Conservation (phyloP, 2,888 invertebrate genomes). For the Anthrax anthrax region DNA sequence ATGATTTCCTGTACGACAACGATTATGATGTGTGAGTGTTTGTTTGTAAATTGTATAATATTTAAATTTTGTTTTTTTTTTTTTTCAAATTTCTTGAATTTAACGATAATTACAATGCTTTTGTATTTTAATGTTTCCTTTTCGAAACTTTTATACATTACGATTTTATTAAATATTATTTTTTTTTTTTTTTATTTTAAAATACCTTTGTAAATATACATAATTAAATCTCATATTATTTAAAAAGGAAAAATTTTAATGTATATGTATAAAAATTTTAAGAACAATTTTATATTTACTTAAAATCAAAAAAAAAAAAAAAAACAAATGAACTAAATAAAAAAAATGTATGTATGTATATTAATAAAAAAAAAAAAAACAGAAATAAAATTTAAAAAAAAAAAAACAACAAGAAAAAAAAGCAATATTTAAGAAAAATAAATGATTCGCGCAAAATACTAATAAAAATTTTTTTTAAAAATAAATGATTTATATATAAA, state of each 20-base stretch:
- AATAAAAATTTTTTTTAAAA: too few species aligned
- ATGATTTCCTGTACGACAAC: constrained; percentile 28
- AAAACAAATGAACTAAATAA: too few species aligned
- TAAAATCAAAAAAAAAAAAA: not conserved
- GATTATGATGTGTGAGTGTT: constrained; percentile 30
- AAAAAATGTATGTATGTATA: not conserved
- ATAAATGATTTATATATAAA: too few species aligned
- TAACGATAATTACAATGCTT: not conserved
- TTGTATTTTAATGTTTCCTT: not conserved
- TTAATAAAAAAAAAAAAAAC: not conserved
- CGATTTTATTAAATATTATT: too few species aligned
- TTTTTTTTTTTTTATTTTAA: too few species aligned
- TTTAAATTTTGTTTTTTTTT: not conserved
- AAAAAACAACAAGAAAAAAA: too few species aligned
- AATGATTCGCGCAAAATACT: too few species aligned
- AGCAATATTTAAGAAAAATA: too few species aligned
- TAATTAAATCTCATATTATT: too few species aligned
- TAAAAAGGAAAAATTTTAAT: not conserved
- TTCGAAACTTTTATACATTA: not conserved
- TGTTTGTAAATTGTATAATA: constrained; percentile 4
- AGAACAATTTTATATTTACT: not conserved
- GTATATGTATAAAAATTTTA: not conserved
- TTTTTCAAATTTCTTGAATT: not conserved
- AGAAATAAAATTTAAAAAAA: too few species aligned
- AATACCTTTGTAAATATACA: too few species aligned